Base-by-base conservation (phyloP, 2,113 vertebrate genomes). In the Neodontobutis hainanensis region DNA sequence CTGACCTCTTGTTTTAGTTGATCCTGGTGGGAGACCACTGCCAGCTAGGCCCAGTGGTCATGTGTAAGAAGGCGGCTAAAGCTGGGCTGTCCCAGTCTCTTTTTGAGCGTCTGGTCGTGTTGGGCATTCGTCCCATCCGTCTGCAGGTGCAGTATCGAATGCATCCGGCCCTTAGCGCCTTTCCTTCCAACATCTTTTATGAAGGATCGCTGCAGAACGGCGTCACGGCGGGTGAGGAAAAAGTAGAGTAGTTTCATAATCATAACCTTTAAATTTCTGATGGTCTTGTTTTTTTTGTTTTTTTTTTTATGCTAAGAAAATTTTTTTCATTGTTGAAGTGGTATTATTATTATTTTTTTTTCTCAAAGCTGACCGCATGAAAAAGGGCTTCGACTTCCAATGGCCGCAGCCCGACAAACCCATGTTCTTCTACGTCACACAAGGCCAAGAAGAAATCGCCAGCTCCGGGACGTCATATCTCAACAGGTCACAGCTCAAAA, bases 371-470 rank as follows among this genome's bases (percentile, higher is more conserved):
- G 96, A 98, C 66, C 95, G 96, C 60, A 93, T 97, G 81, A 98
- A 97, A 82, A 98, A 97, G 61, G 96, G 96, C 0, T 98, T 98
- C 72, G 96, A 98, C 78, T 98, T 98, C 91, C 95, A 97, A 88
- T 98, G 96, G 96, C 96, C 96, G 0, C 96, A 98, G 70, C 96
- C 96, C 1, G 96, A 98, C 77, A 98, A 98, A 65, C 96, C 96
- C 0, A 98, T 98, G 96, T 97, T 96, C 78, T 97, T 97, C 89
- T 97, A 98, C 0, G 95, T 98, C 60, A 97, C 95, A 8, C 95
- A 97, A 83, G 96, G 96, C 0, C 96, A 98, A 87, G 96, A 98
- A 76, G 96, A 98, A 85, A 98, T 98, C 0, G 96, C 96, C 44
- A 98, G 96, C 85, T 98, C 96, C 0, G 96, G 96, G 79, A 98